Evolutionary conservation across 2,888 invertebrate species (phyloP).

Genomic region (Buathra laborator): DNA sequence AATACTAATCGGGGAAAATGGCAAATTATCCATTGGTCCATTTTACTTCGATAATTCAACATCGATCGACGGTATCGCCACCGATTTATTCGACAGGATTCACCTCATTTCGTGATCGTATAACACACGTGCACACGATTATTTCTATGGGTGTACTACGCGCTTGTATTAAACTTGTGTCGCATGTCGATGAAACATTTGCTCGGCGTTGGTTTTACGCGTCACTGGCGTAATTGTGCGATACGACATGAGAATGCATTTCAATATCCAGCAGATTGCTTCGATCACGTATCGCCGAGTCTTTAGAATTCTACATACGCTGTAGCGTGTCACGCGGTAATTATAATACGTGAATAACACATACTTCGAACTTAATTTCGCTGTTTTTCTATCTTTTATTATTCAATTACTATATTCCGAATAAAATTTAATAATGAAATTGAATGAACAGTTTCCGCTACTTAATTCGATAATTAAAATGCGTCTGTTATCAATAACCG

Average conservation of each 20-base stretch:
- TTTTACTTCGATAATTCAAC: slow-evolving; percentile 58
- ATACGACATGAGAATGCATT: slow-evolving; percentile 66
- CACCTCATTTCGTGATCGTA: slow-evolving; percentile 58
- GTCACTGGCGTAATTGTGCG: slow-evolving; percentile 52
- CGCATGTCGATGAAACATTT: slow-evolving; percentile 15
- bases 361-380: background rate
- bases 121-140: slow-evolving; percentile 8
- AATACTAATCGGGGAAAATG: slow-evolving; percentile 35
- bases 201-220: slow-evolving; percentile 46
- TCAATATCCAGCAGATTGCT: slow-evolving; percentile 71
- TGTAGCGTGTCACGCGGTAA: background rate
- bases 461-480: background rate
- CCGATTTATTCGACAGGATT: slow-evolving; percentile 56
- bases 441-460: background rate
- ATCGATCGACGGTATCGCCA: slow-evolving; percentile 34
- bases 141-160: slow-evolving; percentile 7
- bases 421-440: background rate
- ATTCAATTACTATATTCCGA: background rate
- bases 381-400: background rate
- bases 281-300: slow-evolving; percentile 70
- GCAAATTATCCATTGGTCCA: slow-evolving; percentile 47
- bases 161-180: background rate
- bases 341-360: background rate
- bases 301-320: background rate
- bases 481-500: background rate